A percentile compares a stretch with the other conserved stretches of the same genome.
Conservation (phyloP, 2,888 invertebrate genomes). For the Drosophila rellima region DNA sequence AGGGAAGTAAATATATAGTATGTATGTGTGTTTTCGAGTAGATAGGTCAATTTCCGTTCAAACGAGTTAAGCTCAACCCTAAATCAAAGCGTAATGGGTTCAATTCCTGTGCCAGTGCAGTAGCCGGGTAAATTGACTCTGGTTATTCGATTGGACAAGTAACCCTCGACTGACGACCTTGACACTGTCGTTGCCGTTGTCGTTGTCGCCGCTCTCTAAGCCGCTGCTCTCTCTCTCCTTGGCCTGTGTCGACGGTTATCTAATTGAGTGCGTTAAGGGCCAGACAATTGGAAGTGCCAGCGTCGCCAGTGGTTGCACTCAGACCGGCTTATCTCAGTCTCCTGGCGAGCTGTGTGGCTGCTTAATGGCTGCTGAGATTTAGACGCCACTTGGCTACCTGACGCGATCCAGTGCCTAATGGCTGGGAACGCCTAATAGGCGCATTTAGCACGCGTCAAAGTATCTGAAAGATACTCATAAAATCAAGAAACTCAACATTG, state of each 20-base stretch:
- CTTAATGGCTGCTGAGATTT: slow-evolving; percentile 57
- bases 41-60: slow-evolving; percentile 34
- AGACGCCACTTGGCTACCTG: slow-evolving; percentile 51
- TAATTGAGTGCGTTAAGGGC: slow-evolving; percentile 54
- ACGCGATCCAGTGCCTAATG: slow-evolving; percentile 38
- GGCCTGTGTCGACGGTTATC: slow-evolving; percentile 37
- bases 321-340: slow-evolving; percentile 63
- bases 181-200: slow-evolving; percentile 19
- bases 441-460: slow-evolving; percentile 74
- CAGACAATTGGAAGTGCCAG: slow-evolving; percentile 68
- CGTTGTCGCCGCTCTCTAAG: neutral
- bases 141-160: slow-evolving; percentile 24
- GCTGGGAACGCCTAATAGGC: slow-evolving; percentile 58
- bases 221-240: too few species aligned
- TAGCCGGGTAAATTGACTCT: slow-evolving; percentile 35
- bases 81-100: slow-evolving; percentile 11
- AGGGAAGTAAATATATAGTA: neutral
- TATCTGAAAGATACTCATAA: slow-evolving; percentile 29
- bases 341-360: slow-evolving; percentile 20
- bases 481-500: slow-evolving; percentile 25
- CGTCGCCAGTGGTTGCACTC: slow-evolving; percentile 72
- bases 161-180: slow-evolving; percentile 56
- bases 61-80: slow-evolving; percentile 10
- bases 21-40: neutral
- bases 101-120: slow-evolving; percentile 9